Percentiles rank a stretch among this genome's conserved stretches.
These are phyloP conservation scores for Progne subis DNA, from an alignment of 2,113 vertebrate species.

Conservation along the genomic window DNA sequence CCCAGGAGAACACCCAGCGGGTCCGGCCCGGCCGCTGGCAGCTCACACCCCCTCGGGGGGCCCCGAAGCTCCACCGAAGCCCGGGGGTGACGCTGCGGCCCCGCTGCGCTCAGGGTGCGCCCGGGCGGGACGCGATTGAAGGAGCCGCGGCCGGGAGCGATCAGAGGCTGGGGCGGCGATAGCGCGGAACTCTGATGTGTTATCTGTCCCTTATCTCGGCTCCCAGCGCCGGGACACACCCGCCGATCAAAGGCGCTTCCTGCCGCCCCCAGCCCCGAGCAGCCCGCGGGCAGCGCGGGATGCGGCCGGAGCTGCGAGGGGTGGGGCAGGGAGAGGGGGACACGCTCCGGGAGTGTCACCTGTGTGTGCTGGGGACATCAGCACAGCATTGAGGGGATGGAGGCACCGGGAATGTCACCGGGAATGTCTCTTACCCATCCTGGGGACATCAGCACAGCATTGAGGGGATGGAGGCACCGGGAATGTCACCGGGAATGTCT, in stretches of 20 bases:
- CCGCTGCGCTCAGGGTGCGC: too few species aligned
- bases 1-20: too few species aligned
- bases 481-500: neutral
- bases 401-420: neutral
- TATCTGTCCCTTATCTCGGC: constrained; percentile 9
- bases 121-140: constrained; percentile 33
- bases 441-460: neutral
- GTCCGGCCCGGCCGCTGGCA: too few species aligned
- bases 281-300: neutral
- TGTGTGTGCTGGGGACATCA: neutral
- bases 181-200: neutral
- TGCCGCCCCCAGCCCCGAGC: neutral
- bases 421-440: neutral
- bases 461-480: neutral
- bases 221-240: neutral
- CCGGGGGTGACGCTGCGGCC: rapidly evolving
- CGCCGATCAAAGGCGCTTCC: constrained; percentile 57
- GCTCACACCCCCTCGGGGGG: too few species aligned
- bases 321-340: neutral
- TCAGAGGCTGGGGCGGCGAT: neutral
- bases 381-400: neutral
- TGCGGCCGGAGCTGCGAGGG: rapidly evolving
- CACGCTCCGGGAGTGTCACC: neutral
- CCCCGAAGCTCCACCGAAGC: too few species aligned
- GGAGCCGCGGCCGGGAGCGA: neutral